These are phyloP conservation scores for Chrysotoxum bicinctum DNA, from an alignment of 2,888 invertebrate species.

Conservation along the genomic window DNA sequence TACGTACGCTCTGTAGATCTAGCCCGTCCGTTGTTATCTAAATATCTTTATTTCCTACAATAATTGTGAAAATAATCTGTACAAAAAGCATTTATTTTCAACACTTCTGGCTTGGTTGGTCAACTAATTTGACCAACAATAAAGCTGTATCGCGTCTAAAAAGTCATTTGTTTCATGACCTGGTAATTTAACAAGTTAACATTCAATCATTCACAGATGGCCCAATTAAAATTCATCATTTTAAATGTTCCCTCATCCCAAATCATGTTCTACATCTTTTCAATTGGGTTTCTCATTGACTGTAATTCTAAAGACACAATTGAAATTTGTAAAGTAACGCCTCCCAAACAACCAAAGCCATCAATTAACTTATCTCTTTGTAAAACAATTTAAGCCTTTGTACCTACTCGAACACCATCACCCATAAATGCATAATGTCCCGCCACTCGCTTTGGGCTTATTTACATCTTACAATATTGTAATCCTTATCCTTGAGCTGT, in stretches of 20 bases:
- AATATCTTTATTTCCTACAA: too few relatives aligned
- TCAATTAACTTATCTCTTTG: conserved; percentile 48
- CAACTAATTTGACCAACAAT: too few relatives aligned
- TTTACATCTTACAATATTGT: conserved; percentile 67
- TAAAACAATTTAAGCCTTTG: conserved; percentile 15
- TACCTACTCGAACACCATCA: conserved; percentile 37
- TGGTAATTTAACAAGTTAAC: too few relatives aligned
- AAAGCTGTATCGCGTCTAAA: too few relatives aligned
- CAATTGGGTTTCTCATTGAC: not conserved
- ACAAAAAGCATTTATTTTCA: too few relatives aligned
- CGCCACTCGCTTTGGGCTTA: conserved; percentile 11
- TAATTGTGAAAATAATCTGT: too few relatives aligned
- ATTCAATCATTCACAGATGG: too few relatives aligned
- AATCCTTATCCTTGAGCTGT: conserved; percentile 61
- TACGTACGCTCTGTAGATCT: too few relatives aligned
- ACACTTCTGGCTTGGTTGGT: too few relatives aligned
- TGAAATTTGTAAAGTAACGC: conserved; percentile 33
- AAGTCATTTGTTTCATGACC: too few relatives aligned
- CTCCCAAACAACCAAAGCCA: conserved; percentile 21
- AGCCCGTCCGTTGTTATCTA: too few relatives aligned
- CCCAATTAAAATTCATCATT: conserved; percentile 8
- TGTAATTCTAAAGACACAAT: not conserved
- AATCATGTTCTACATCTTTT: not conserved
- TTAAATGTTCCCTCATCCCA: not conserved
- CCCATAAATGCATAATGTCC: conserved; percentile 53